phyloP scores from a whole-genome alignment of 2,888 invertebrate species.

The Onchidella celtica region DNA sequence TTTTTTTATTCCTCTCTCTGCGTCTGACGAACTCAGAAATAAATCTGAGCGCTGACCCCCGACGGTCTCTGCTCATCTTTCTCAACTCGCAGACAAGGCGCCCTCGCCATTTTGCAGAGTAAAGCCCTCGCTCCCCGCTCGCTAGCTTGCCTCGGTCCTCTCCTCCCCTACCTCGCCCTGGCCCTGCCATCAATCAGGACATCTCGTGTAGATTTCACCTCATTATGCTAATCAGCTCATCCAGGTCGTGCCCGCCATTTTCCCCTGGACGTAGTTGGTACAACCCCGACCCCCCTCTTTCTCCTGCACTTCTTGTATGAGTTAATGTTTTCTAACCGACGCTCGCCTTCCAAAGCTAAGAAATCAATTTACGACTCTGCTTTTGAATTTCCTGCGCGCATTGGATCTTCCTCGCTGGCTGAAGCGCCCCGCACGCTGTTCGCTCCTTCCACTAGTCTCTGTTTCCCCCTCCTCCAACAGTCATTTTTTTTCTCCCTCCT shows the following conservation, averaged over 20 bases:
- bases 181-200: conserved; percentile 31
- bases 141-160: no score
- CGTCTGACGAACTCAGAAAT: no score
- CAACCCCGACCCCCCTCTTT: conserved; percentile 26
- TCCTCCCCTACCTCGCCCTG: no score
- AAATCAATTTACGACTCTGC: conserved; percentile 47
- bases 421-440: conserved; percentile 20
- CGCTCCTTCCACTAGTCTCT: conserved; percentile 20
- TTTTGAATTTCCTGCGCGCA: conserved; percentile 45
- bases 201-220: conserved; percentile 37
- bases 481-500: conserved; percentile 32
- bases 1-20: no score
- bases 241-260: conserved; percentile 40
- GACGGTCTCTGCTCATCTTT: no score
- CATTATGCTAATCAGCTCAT: conserved; percentile 40
- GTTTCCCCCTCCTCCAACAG: conserved; percentile 16
- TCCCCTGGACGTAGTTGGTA: conserved; percentile 18
- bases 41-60: no score
- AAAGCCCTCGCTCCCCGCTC: no score
- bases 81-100: no score
- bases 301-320: conserved; percentile 32
- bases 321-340: conserved; percentile 47
- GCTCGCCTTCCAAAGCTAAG: conserved; percentile 47
- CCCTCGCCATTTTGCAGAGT: conserved; percentile 19
- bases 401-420: conserved; percentile 9